Evolutionary conservation across 2,797 vertebrate genomes (phyloP).

Genomic region (Sylvilagus floridanus): DNA sequence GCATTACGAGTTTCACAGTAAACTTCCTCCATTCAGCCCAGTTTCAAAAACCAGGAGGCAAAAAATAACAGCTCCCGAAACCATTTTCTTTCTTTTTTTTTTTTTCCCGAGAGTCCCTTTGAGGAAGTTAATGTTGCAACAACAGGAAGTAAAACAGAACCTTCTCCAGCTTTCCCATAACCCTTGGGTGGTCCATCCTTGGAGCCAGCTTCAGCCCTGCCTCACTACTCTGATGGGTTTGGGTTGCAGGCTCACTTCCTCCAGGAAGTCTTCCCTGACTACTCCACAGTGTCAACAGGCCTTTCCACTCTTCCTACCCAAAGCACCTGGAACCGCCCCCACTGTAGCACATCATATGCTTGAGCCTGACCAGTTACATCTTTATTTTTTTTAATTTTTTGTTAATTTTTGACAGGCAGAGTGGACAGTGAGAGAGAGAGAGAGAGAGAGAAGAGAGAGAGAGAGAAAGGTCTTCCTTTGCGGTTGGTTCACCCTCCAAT

Average conservation of each 20-base stretch:
- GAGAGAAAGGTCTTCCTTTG: no score
- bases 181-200: neutral
- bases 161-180: constrained; percentile 1
- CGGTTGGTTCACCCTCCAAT: no score
- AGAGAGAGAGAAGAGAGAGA: no score
- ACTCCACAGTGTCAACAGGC: neutral
- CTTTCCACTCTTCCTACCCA: neutral
- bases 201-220: no score
- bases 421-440: no score
- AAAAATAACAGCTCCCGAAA: constrained; percentile 65
- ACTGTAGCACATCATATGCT: neutral
- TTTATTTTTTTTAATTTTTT: no score
- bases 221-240: neutral
- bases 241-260: neutral
- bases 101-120: constrained; percentile 57
- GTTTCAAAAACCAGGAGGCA: constrained; percentile 20
- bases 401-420: no score
- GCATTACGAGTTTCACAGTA: constrained; percentile 5
- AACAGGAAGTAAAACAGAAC: constrained; percentile 65
- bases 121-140: constrained; percentile 62
- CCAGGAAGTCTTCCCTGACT: neutral
- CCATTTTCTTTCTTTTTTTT: constrained; percentile 19
- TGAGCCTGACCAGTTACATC: neutral
- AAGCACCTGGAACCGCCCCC: neutral
- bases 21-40: constrained; percentile 52